Conservation (phyloP, 2,113 vertebrate species). For the Sigmodon hispidus region DNA sequence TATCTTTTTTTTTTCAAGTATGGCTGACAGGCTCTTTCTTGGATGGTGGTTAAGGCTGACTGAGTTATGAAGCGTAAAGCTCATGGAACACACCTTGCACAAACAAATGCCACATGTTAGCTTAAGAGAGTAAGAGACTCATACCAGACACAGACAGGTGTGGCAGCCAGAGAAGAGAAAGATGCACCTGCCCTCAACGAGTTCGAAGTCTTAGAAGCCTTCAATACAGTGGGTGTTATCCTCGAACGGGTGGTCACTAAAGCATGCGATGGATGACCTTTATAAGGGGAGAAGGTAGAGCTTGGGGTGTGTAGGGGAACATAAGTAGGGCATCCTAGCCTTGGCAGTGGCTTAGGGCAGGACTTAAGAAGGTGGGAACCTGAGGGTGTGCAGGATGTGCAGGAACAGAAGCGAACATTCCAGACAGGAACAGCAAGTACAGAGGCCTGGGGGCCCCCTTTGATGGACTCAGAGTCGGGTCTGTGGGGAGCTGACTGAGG, state of each 20-base stretch:
- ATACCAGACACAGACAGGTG: not conserved
- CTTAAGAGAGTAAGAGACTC: not conserved
- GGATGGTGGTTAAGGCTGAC: not conserved
- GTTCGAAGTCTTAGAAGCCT: not conserved
- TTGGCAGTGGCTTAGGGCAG: not conserved
- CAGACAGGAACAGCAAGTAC: not conserved
- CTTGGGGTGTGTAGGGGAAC: not conserved
- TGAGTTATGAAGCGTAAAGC: not conserved
- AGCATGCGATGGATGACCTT: not conserved
- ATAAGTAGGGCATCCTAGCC: not conserved
- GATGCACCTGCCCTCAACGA: not conserved
- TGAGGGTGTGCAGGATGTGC: not conserved
- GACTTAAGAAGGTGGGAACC: not conserved
- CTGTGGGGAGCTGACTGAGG: not conserved
- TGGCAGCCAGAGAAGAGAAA: not conserved
- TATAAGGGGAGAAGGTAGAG: not conserved
- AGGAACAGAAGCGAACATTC: not conserved
- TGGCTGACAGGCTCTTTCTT: not conserved
- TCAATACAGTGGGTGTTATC: not conserved
- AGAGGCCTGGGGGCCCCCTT: not conserved
- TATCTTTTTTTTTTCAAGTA: slow-evolving; percentile 19
- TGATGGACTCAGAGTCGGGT: not conserved
- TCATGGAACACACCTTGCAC: not conserved
- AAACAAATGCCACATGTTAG: not conserved
- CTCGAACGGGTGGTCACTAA: not conserved